These are phyloP conservation scores for Leptura quadrifasciata DNA, from an alignment of 2,888 invertebrate genomes.

Conservation along the genomic window DNA sequence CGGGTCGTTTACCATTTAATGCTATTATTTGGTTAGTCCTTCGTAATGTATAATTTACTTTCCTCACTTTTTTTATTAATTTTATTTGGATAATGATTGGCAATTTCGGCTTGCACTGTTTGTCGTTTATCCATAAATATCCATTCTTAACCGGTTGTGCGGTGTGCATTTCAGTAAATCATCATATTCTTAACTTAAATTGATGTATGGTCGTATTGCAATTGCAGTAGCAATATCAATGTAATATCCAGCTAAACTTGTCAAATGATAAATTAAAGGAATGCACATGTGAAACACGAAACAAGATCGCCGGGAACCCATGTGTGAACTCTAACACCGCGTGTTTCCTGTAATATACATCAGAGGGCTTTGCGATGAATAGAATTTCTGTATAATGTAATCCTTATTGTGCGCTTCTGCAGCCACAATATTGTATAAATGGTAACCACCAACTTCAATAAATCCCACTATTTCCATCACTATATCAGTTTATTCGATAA, in stretches of 20 bases:
- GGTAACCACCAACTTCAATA: conserved; percentile 42
- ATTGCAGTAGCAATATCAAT: conserved; percentile 7
- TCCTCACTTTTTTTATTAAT: too few species aligned
- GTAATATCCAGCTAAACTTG: conserved; percentile 10
- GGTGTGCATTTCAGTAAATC: too few species aligned
- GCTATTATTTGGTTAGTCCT: too few species aligned
- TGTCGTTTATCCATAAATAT: too few species aligned
- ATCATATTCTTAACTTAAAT: neutral
- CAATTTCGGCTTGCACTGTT: too few species aligned
- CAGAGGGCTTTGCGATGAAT: conserved; percentile 50
- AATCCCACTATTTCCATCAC: conserved; percentile 42
- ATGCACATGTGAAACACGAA: conserved; percentile 44
- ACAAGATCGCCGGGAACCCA: conserved; percentile 49
- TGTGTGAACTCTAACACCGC: conserved; percentile 54
- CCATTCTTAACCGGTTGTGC: too few species aligned
- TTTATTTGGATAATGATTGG: too few species aligned
- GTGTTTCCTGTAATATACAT: conserved; percentile 53
- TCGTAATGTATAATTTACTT: too few species aligned
- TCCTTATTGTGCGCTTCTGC: conserved; percentile 53
- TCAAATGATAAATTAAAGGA: conserved; percentile 40
- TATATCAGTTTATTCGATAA: conserved; percentile 35
- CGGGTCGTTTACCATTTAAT: too few species aligned
- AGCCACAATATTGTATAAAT: conserved; percentile 46
- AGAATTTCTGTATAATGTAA: conserved; percentile 50
- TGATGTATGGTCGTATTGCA: conserved; percentile 1